A percentile compares a stretch with the other conserved stretches of the same genome.
phyloP scores from a whole-genome alignment of 30 jellyfish, hydroid and myxozoan species.

The Aurelia coerulea region DNA sequence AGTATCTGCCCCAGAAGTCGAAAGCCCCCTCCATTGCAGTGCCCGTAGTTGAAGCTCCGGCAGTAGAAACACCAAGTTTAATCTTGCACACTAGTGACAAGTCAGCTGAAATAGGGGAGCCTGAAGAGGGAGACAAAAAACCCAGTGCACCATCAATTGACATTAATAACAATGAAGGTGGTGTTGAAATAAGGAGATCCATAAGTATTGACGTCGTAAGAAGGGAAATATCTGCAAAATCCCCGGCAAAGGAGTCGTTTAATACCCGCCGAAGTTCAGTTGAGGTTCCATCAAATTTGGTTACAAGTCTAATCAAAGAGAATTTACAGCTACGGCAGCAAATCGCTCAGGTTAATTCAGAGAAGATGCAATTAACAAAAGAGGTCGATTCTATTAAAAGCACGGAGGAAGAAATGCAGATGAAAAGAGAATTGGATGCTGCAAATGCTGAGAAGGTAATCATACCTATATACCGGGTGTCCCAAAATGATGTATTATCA shows the following conservation, averaged over 20 bases:
- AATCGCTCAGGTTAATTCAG: slow-evolving; percentile 1
- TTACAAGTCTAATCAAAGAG: slow-evolving; percentile 48
- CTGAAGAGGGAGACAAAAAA: neutral
- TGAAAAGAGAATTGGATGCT: slow-evolving; percentile 24
- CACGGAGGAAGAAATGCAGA: neutral
- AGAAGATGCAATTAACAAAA: neutral
- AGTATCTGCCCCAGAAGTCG: neutral
- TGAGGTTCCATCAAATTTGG: slow-evolving; percentile 49
- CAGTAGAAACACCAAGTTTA: neutral
- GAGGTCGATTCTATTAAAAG: slow-evolving; percentile 8
- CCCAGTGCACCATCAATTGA: too few species aligned
- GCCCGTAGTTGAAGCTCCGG: slow-evolving; percentile 3
- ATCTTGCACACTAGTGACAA: too few species aligned
- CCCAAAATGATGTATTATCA: too few species aligned
- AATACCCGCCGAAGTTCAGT: neutral
- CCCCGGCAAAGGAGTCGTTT: neutral
- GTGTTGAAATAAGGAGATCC: too few species aligned
- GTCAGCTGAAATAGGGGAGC: neutral
- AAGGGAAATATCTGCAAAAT: neutral
- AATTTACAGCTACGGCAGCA: slow-evolving; percentile 21
- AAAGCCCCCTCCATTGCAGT: neutral
- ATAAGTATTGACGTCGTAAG: too few species aligned
- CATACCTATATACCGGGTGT: too few species aligned
- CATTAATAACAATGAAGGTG: too few species aligned
- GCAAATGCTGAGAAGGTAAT: slow-evolving; percentile 33